Percentiles rank a stretch among this genome's conserved stretches.
Evolutionary conservation across 2,888 invertebrate genomes (phyloP).

Genomic region (Steinernema hermaphroditum): DNA sequence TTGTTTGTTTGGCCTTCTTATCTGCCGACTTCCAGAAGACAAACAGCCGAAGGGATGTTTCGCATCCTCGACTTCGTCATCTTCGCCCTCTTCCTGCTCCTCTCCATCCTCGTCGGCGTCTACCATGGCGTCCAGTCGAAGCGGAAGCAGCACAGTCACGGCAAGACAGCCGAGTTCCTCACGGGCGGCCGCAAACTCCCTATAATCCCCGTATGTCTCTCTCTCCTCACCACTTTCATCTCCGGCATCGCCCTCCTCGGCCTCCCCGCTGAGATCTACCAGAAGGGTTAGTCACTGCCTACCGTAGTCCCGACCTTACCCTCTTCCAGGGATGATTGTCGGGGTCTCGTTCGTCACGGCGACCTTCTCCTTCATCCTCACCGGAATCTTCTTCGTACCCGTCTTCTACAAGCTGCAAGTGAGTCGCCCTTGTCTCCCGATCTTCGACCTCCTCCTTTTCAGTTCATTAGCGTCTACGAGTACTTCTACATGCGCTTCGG

Average conservation of each 20-base stretch:
- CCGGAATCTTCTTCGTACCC: slow-evolving; percentile 48
- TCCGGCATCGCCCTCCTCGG: slow-evolving; percentile 80
- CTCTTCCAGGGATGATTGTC: slow-evolving; percentile 35
- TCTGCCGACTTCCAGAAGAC: not conserved
- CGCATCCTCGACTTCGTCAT: slow-evolving; percentile 39
- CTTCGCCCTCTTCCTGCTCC: slow-evolving; percentile 41
- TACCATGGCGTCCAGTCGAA: slow-evolving; percentile 42
- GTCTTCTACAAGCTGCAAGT: slow-evolving; percentile 46
- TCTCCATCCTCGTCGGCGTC: slow-evolving; percentile 44
- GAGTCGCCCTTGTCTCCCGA: not conserved
- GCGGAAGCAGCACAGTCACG: slow-evolving; percentile 73
- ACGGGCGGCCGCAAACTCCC: slow-evolving; percentile 81
- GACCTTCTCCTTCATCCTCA: slow-evolving; percentile 40
- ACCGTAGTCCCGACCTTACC: not conserved
- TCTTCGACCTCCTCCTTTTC: not conserved
- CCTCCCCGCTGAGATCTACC: slow-evolving; percentile 83
- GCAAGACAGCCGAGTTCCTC: slow-evolving; percentile 81
- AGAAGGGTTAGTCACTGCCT: slow-evolving; percentile 35
- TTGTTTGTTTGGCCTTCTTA: not conserved
- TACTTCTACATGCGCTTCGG: slow-evolving; percentile 47
- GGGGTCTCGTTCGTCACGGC: slow-evolving; percentile 35
- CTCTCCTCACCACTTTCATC: slow-evolving; percentile 90
- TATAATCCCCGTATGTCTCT: slow-evolving; percentile 82
- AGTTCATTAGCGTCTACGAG: slow-evolving; percentile 48
- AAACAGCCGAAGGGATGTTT: slow-evolving; percentile 36